Percentiles rank a stretch among this genome's conserved stretches.
Conservation (phyloP, 2,113 vertebrate genomes). For the Mesocricetus auratus region DNA sequence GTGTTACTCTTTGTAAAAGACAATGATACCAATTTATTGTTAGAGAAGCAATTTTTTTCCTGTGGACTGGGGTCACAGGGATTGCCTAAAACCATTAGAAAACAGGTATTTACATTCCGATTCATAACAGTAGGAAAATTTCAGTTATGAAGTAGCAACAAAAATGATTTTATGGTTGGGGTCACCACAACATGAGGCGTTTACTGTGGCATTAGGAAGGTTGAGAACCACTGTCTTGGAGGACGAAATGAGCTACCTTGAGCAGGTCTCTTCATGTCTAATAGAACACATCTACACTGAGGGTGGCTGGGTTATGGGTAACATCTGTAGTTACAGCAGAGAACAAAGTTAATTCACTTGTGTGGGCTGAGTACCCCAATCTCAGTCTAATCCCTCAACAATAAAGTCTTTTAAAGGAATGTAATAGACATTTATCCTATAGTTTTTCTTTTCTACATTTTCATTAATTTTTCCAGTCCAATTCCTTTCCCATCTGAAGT, state of each 20-base stretch:
- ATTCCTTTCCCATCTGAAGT: neutral
- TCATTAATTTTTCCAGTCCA: conserved; percentile 29
- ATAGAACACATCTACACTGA: neutral
- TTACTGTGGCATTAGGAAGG: neutral
- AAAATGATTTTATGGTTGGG: neutral
- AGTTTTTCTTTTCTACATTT: conserved; percentile 13
- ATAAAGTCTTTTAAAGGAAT: conserved; percentile 21
- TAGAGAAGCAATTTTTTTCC: neutral
- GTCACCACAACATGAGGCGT: neutral
- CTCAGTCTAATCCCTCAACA: neutral
- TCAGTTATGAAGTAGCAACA: neutral
- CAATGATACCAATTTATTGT: conserved; percentile 2
- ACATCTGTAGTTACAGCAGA: neutral
- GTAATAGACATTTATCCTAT: neutral
- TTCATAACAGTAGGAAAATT: neutral
- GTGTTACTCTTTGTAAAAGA: conserved; percentile 26
- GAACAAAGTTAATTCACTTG: neutral
- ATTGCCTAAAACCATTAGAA: neutral
- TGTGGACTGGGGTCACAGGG: neutral
- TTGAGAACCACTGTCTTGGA: neutral
- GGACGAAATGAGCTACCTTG: neutral
- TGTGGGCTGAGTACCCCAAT: neutral
- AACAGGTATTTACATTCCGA: neutral
- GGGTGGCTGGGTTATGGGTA: neutral
- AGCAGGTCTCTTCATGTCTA: neutral